phyloP scores from a whole-genome alignment of 2,113 vertebrate species.

The Piprites chloris region DNA sequence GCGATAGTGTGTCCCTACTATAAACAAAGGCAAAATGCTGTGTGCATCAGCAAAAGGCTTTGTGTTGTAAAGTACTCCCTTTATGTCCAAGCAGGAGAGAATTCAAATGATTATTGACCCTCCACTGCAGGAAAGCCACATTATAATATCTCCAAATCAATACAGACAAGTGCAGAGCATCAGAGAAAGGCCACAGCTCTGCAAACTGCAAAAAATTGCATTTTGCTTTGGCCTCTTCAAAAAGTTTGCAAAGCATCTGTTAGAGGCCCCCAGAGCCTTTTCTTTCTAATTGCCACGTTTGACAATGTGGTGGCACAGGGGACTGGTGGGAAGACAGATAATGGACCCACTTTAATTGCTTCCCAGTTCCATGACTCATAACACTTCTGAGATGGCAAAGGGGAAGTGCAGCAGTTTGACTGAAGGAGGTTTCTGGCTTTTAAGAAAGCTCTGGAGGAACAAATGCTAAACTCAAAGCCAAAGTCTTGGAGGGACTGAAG shows the following conservation, averaged over 20 bases:
- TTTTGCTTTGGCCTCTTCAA: constrained; percentile 48
- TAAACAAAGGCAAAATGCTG: constrained; percentile 39
- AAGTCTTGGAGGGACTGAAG: not conserved
- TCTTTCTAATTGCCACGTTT: constrained; percentile 61
- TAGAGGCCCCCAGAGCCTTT: constrained; percentile 55
- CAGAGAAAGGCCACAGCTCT: not conserved
- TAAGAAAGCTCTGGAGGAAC: constrained; percentile 38
- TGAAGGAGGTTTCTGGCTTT: constrained; percentile 39
- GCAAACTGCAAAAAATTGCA: constrained; percentile 20
- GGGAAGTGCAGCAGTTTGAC: constrained; percentile 4
- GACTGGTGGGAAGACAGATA: constrained; percentile 42
- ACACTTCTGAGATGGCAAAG: constrained; percentile 35
- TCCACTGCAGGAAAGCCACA: constrained; percentile 19
- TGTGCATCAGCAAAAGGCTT: constrained; percentile 50
- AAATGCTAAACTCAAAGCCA: constrained; percentile 5
- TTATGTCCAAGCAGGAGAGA: constrained; percentile 29
- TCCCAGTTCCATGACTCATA: constrained; percentile 61
- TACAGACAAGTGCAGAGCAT: not conserved
- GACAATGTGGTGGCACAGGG: constrained; percentile 21
- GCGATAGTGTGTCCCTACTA: not conserved
- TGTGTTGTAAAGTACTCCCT: constrained; percentile 1
- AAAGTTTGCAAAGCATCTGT: constrained; percentile 48
- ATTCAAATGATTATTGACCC: constrained; percentile 52
- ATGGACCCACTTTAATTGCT: constrained; percentile 65
- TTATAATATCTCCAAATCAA: constrained; percentile 54